Percentiles rank a stretch among this genome's conserved stretches.
Conservation (phyloP, 2,888 invertebrate genomes). For the Muschampia plurimacula region DNA sequence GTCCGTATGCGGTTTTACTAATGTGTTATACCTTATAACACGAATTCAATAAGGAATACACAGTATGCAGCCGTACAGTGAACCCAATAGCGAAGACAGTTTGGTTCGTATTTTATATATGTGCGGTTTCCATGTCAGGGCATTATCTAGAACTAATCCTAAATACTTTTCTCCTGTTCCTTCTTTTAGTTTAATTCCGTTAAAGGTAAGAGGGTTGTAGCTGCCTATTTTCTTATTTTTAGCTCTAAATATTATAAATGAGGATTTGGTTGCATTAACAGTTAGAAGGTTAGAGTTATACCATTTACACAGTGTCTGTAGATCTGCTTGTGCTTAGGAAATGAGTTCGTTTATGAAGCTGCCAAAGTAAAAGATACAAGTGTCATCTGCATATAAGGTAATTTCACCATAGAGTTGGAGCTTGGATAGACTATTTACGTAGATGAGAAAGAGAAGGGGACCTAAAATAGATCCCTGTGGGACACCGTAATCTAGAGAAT, state of each 20-base stretch:
- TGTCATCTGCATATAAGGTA: background rate
- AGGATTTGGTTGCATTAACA: too few relatives aligned
- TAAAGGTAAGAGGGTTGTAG: too few relatives aligned
- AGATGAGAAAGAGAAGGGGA: background rate
- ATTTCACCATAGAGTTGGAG: background rate
- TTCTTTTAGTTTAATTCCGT: too few relatives aligned
- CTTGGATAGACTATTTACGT: background rate
- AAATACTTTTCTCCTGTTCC: too few relatives aligned
- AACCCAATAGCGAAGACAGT: background rate
- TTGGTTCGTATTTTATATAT: background rate
- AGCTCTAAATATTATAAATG: too few relatives aligned
- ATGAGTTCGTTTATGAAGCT: background rate
- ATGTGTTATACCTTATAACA: background rate
- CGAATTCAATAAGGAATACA: background rate
- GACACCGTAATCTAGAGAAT: background rate
- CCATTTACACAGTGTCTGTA: too few relatives aligned
- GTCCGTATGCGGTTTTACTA: conserved; percentile 2
- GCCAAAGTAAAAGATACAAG: conserved; percentile 12
- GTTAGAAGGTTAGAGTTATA: too few relatives aligned
- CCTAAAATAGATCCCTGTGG: background rate
- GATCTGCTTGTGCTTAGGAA: too few relatives aligned
- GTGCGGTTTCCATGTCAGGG: too few relatives aligned
- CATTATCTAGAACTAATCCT: too few relatives aligned
- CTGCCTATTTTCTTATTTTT: too few relatives aligned
- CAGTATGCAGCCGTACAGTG: background rate